Conservation (phyloP, 2,797 vertebrate genomes). For the Fistularia tabacaria region DNA sequence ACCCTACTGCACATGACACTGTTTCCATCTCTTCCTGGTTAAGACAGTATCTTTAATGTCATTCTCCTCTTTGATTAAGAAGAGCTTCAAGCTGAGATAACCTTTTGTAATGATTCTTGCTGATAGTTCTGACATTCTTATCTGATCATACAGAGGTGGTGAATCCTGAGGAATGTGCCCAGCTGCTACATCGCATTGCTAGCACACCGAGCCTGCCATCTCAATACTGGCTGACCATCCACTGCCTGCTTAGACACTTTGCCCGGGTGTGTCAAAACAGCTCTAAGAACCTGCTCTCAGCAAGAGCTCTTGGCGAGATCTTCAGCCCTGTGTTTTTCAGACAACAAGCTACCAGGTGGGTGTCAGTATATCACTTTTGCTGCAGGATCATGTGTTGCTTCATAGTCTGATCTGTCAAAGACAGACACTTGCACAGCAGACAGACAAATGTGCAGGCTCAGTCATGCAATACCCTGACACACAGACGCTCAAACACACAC, state of each 20-base stretch:
- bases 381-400: no score
- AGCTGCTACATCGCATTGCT: slow-evolving; percentile 84
- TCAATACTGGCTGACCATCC: slow-evolving; percentile 93
- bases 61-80: neutral
- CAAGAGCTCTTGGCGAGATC: slow-evolving; percentile 86
- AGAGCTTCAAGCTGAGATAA: neutral
- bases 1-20: slow-evolving; percentile 58
- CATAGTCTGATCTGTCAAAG: slow-evolving; percentile 17
- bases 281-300: slow-evolving; percentile 85
- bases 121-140: slow-evolving; percentile 9
- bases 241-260: slow-evolving; percentile 91
- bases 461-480: slow-evolving; percentile 29
- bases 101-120: slow-evolving; percentile 9
- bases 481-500: slow-evolving; percentile 1
- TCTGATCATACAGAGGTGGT: slow-evolving; percentile 78
- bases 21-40: slow-evolving; percentile 40
- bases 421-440: slow-evolving; percentile 25
- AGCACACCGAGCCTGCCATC: slow-evolving; percentile 83
- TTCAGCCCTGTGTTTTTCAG: slow-evolving; percentile 90
- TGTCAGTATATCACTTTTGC: slow-evolving; percentile 7
- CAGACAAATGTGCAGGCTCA: slow-evolving; percentile 36
- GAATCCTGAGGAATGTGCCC: slow-evolving; percentile 85
- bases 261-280: slow-evolving; percentile 84
- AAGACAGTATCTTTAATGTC: slow-evolving; percentile 18
- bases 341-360: slow-evolving; percentile 84